Evolutionary conservation across 2,888 invertebrate species (phyloP), one percentile per base, ranked within the genome.

Genomic region (Polia nebulosa): DNA sequence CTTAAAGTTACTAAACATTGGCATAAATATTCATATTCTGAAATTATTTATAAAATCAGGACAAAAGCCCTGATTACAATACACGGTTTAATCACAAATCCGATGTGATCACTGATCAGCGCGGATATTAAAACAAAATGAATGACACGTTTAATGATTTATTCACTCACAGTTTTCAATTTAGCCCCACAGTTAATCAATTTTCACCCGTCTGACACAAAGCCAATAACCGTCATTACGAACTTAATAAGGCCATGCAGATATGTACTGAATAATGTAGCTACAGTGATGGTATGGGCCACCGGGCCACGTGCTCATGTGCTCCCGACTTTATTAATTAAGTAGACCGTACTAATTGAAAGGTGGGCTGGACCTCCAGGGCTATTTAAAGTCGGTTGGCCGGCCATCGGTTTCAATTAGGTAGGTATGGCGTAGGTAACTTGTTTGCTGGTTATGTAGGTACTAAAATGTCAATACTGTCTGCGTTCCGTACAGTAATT

Each of bases 331-430:
- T 90, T 90, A 91, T 91, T 91, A 92, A 92, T 92, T 92, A 93
- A 94, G 85, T 92, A 90, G 91, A 92, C 91, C 90, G 93, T 88
- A 90, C 90, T 87, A 91, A 92, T 90, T 87, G 89, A 85, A 89
- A 88, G 88, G 81, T 72, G 73, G 78, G 70, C 85, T 72, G 74
- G 78, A 72, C 85, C 88, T 89, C 87, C 84, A 80, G 76, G 66
- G 80, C 85, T 88, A 85, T 84, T 85, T 85, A 85, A 87, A 83
- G 85, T 74, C 70, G 52, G 67, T 56, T 61, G 72, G 81, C 75
- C 73, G 62, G 44, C 72, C 81, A 84, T 83, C 82, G 79, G 82
- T 62, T 82, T 65, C 51, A 70, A 65, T 63, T 71, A 71, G 20
- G 76, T 71, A 71, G 20, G 76, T 75, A 41, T 34, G 27, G 36